Percentiles rank a stretch among this genome's conserved stretches.
Evolutionary conservation across 2,888 invertebrate genomes (phyloP).

Genomic region (Lasius fuliginosus): DNA sequence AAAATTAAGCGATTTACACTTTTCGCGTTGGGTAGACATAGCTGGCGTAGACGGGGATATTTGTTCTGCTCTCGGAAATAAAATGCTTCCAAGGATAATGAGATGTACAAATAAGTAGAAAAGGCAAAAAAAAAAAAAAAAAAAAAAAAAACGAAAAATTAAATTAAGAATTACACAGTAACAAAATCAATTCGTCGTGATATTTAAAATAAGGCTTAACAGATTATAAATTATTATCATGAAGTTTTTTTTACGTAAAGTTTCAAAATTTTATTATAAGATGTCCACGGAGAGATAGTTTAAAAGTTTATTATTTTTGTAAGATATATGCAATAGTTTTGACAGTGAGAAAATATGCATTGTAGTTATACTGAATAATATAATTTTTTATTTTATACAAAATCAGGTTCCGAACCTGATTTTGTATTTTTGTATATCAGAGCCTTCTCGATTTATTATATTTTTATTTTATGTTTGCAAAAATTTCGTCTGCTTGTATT

Average conservation of each 20-base stretch:
- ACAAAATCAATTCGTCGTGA: background rate
- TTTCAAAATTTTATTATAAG: background rate
- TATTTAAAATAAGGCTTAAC: background rate
- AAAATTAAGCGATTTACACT: conserved; percentile 48
- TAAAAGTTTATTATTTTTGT: background rate
- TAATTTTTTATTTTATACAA: background rate
- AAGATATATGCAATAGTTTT: background rate
- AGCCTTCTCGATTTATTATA: too few species aligned
- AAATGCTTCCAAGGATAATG: conserved; percentile 19
- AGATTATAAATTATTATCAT: background rate
- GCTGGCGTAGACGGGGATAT: background rate
- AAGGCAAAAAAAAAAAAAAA: background rate
- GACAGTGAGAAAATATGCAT: background rate
- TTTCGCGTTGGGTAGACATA: background rate
- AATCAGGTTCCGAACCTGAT: too few species aligned
- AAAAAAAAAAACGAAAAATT: background rate
- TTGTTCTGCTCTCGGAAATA: conserved; percentile 23
- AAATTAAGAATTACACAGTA: background rate
- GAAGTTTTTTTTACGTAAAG: background rate
- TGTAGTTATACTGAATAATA: background rate
- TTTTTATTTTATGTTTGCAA: too few species aligned
- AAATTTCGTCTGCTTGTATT: background rate
- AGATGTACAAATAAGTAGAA: background rate
- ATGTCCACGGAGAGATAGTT: background rate
- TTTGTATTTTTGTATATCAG: too few species aligned